phyloP scores from a whole-genome alignment of 2,797 vertebrate genomes.

The Thamnophis elegans region DNA sequence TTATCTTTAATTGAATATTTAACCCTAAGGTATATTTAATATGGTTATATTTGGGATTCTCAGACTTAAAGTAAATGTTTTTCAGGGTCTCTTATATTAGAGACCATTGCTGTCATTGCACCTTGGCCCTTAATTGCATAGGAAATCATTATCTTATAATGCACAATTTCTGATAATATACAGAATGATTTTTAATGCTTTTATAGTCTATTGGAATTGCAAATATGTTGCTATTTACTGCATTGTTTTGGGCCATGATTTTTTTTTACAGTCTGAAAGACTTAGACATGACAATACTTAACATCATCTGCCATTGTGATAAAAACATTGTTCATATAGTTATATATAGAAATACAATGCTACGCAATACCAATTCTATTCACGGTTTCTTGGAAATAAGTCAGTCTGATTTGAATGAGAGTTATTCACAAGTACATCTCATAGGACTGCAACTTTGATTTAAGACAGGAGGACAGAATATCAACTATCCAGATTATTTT shows the following conservation, averaged over 20 bases:
- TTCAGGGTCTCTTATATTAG: constrained; percentile 5
- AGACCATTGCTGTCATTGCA: constrained; percentile 6
- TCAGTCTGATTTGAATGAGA: not conserved
- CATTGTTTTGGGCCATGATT: not conserved
- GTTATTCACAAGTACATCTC: not conserved
- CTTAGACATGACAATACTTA: not conserved
- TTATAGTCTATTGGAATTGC: not conserved
- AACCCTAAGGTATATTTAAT: not conserved
- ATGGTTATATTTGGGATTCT: constrained; percentile 33
- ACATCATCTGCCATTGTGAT: not conserved
- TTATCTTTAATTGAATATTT: constrained; percentile 16
- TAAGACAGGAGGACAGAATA: not conserved
- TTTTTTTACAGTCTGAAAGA: not conserved
- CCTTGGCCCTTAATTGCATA: constrained; percentile 25
- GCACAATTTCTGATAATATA: constrained; percentile 32
- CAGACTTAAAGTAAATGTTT: constrained; percentile 5
- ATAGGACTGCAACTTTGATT: not conserved
- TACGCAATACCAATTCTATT: constrained; percentile 17
- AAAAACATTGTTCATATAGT: constrained; percentile 9
- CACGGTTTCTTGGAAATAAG: not conserved
- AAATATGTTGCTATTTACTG: not conserved
- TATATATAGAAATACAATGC: not conserved
- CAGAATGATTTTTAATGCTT: not conserved
- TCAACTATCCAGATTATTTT: not conserved
- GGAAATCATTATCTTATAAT: not conserved